Evolutionary conservation across 2,113 vertebrate genomes (phyloP).

Genomic region (Nothoprocta pentlandii): DNA sequence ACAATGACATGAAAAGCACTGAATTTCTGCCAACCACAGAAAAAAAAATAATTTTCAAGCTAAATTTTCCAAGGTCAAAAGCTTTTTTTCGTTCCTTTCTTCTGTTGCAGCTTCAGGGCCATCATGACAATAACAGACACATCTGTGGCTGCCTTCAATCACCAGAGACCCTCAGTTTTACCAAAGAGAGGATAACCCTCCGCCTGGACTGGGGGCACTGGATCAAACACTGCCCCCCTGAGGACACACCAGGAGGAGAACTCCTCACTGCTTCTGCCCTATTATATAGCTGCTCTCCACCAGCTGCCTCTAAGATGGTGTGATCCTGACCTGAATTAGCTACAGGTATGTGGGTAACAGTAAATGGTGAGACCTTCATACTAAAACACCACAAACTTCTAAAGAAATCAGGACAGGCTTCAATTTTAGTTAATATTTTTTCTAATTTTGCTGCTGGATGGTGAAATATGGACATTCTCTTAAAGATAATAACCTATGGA

Average conservation of each 20-base stretch:
- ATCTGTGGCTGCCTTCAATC: not conserved
- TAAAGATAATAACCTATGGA: not conserved
- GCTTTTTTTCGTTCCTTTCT: not conserved
- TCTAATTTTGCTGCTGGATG: not conserved
- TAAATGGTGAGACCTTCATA: not conserved
- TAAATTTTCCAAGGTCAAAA: not conserved
- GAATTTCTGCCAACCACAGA: not conserved
- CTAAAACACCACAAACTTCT: not conserved
- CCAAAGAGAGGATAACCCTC: not conserved
- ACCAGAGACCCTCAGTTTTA: not conserved
- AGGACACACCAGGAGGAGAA: accelerated
- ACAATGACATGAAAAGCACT: not conserved
- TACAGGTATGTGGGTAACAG: not conserved
- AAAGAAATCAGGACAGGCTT: not conserved
- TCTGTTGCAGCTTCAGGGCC: not conserved
- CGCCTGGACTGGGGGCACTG: not conserved
- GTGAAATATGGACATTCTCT: not conserved
- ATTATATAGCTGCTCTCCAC: not conserved
- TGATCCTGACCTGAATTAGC: not conserved
- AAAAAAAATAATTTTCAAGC: not conserved
- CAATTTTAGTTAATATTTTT: not conserved
- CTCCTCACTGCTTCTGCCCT: not conserved
- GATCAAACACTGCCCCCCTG: not conserved
- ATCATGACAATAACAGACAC: not conserved
- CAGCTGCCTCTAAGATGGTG: not conserved